phyloP scores from a whole-genome alignment of 2,888 invertebrate genomes.

The Eurytoma adleriae region DNA sequence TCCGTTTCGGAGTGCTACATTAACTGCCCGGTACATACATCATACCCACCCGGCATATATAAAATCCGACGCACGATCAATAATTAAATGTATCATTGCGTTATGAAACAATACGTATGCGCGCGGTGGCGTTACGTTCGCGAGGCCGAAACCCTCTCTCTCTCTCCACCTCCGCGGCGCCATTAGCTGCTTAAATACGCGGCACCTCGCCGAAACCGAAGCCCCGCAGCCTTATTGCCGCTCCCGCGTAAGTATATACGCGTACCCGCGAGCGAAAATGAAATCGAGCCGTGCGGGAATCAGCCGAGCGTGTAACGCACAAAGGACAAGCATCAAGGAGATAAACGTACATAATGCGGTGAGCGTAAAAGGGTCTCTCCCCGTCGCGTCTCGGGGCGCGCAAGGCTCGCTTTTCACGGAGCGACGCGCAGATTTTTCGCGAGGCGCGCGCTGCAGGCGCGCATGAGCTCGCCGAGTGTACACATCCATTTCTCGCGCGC shows the following conservation, averaged over 20 bases:
- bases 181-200: no score
- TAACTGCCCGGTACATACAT: no score
- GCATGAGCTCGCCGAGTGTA: slow-evolving; percentile 2
- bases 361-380: slow-evolving; percentile 43
- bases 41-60: no score
- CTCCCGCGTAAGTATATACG: neutral
- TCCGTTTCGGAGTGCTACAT: no score
- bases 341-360: neutral
- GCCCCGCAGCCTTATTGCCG: neutral
- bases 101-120: no score
- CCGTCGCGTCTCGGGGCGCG: neutral
- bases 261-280: neutral
- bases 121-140: no score
- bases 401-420: slow-evolving; percentile 50
- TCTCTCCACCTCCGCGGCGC: no score
- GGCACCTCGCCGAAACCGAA: neutral
- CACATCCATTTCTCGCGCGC: neutral
- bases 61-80: no score
- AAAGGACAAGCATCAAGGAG: neutral
- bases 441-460: slow-evolving; percentile 25
- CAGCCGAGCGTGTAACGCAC: no score
- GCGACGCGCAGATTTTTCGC: slow-evolving; percentile 53
- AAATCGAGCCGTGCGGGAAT: no score
- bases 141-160: no score
- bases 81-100: no score